These are phyloP conservation scores for Horisme vitalbata DNA, from an alignment of 2,888 invertebrate genomes.

Conservation along the genomic window DNA sequence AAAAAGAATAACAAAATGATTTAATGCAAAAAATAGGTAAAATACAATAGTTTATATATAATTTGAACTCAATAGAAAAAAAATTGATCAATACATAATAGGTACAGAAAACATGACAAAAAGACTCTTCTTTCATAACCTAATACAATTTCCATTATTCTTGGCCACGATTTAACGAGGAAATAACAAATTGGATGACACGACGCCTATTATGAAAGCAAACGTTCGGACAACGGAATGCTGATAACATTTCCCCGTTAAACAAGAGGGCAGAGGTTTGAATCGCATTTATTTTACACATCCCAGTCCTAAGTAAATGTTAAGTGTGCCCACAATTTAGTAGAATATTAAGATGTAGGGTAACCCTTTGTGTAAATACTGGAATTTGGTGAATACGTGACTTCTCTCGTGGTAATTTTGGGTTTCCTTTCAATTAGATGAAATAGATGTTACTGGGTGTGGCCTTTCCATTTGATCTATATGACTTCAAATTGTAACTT, in stretches of 20 bases:
- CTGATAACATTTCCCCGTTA: constrained; percentile 23
- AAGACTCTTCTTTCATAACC: constrained; percentile 1
- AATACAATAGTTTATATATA: no score
- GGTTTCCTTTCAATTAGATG: no score
- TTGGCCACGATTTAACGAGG: constrained; percentile 11
- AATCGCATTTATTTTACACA: constrained; percentile 12
- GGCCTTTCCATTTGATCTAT: no score
- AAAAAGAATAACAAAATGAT: no score
- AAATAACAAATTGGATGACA: constrained; percentile 25
- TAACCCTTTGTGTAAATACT: neutral
- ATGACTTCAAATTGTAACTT: no score
- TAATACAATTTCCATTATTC: constrained; percentile 25
- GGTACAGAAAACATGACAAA: no score
- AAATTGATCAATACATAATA: no score
- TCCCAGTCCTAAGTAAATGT: constrained; percentile 7
- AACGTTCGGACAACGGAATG: constrained; percentile 24
- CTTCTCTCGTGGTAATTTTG: no score
- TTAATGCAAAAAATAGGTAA: no score
- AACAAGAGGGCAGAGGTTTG: constrained; percentile 18
- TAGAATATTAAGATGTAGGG: constrained; percentile 6
- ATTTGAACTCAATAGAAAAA: no score
- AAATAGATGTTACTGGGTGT: no score
- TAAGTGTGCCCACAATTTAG: neutral
- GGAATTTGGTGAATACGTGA: neutral
- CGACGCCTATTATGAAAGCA: constrained; percentile 24